Evolutionary conservation across 2,797 vertebrate species (phyloP).

Genomic region (Urophycis tenuis): DNA sequence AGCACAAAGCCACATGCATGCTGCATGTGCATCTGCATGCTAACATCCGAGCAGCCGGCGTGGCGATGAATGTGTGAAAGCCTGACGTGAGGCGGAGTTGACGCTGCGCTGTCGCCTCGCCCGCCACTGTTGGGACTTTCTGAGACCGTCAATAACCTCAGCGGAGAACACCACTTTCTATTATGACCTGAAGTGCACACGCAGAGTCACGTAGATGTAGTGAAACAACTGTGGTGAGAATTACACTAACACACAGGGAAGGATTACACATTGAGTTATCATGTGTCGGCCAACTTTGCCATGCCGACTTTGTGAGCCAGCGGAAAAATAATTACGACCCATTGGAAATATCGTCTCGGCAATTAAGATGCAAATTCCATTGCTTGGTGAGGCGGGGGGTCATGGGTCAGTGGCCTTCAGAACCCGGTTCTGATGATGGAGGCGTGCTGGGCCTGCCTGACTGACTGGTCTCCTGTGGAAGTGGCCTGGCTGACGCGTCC

Average conservation of each 20-base stretch:
- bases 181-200: not conserved
- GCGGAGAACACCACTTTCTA: no score
- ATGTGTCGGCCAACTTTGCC: not conserved
- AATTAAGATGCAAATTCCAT: not conserved
- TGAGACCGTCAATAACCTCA: no score
- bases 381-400: not conserved
- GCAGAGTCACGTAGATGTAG: not conserved
- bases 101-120: not conserved
- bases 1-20: not conserved
- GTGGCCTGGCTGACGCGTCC: no score
- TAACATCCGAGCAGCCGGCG: not conserved
- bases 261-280: not conserved
- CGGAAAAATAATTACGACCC: not conserved
- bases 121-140: not conserved
- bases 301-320: not conserved
- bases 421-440: not conserved
- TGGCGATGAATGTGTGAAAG: conserved; percentile 6
- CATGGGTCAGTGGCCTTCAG: not conserved
- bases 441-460: not conserved
- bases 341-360: not conserved
- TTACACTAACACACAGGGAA: not conserved
- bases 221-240: not conserved
- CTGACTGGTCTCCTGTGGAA: not conserved
- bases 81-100: not conserved
- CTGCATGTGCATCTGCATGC: not conserved